Percentiles rank a stretch among this genome's conserved stretches.
Evolutionary conservation across 2,888 invertebrate species (phyloP).

Genomic region (Lordiphosa andalusiaca): DNA sequence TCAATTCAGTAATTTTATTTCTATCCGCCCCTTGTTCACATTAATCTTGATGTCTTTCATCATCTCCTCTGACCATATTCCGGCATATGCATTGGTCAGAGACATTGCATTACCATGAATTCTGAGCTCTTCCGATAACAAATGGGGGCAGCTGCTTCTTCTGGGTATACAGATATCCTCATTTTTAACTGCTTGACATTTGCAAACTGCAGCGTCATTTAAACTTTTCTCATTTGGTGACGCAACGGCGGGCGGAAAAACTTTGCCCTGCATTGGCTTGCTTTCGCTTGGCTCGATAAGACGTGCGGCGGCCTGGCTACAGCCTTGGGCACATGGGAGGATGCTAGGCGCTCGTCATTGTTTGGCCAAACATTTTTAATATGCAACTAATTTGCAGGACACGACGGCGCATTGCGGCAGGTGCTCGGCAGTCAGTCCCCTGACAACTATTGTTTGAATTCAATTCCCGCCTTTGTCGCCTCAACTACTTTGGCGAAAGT

Average conservation of each 20-base stretch:
- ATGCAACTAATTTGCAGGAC: conserved; percentile 68
- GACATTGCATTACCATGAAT: too few relatives aligned
- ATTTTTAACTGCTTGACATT: conserved; percentile 73
- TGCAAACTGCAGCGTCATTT: conserved; percentile 75
- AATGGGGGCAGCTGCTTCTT: conserved; percentile 44
- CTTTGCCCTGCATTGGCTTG: conserved; percentile 48
- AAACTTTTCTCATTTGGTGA: conserved; percentile 73
- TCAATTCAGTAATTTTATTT: too few relatives aligned
- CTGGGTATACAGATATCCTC: conserved; percentile 56
- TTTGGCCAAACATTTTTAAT: conserved; percentile 73
- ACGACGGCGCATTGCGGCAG: conserved; percentile 64
- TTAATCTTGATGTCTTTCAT: too few relatives aligned
- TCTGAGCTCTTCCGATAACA: conserved; percentile 44
- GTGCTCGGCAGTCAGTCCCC: conserved; percentile 42
- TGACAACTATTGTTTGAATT: conserved; percentile 71
- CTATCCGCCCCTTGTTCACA: too few relatives aligned
- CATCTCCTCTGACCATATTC: too few relatives aligned
- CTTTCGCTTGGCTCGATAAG: conserved; percentile 24
- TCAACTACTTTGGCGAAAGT: conserved; percentile 69
- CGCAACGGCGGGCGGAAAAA: conserved; percentile 46
- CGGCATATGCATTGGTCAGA: too few relatives aligned
- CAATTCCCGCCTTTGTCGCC: conserved; percentile 71
- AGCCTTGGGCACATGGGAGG: conserved; percentile 20
- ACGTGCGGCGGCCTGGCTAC: conserved; percentile 10
- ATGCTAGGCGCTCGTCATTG: conserved; percentile 49